Base-by-base conservation (phyloP, 1,140 invertebrate species). In the Bombus cullumanus region DNA sequence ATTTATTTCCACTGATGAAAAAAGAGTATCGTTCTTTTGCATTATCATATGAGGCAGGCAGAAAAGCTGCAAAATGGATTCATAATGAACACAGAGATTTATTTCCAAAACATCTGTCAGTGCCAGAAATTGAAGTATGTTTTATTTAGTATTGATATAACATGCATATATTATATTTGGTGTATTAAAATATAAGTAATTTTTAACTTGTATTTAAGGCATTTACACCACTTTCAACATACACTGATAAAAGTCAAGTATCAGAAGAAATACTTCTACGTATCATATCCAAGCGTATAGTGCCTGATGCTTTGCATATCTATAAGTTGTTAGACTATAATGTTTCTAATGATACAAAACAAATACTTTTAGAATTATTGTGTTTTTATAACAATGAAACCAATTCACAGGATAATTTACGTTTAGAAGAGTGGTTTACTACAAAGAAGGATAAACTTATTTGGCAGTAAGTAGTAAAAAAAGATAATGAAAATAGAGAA, bases 31-130 rank as follows among this genome's bases (percentile, higher is more conserved):
- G 98, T 87, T 95, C 95, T 0, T 99, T 96, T 95, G 97, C 98
- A 13, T 93, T 99, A 88, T 96, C 98, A 10, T 97, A 97, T 92
- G 98, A 99, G 94, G 96, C 98, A 41, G 98, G 98, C 12, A 96
- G 96, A 75, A 98, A 98, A 95, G 97, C 98, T 69, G 98, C 98
- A 4, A 96, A 96, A 83, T 99, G 98, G 97, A 96, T 99, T 73
- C 95, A 97, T 86, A 95, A 98, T 89, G 95, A 98, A 92, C 97
- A 98, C 94, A 92, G 96, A 4, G 96, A 98, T 12, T 92, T 98
- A 72, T 99, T 99, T 94, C 95, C 97, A 76, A 97, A 97, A 77
- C 94, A 96, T 86, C 95, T 96, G 85, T 97, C 97, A 81, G 97
- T 98, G 80, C 98, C 98, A 66, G 18, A 91, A 37, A 94, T 95